These are phyloP conservation scores for Paguma larvata DNA, from an alignment of 2,797 vertebrate genomes.

Conservation along the genomic window DNA sequence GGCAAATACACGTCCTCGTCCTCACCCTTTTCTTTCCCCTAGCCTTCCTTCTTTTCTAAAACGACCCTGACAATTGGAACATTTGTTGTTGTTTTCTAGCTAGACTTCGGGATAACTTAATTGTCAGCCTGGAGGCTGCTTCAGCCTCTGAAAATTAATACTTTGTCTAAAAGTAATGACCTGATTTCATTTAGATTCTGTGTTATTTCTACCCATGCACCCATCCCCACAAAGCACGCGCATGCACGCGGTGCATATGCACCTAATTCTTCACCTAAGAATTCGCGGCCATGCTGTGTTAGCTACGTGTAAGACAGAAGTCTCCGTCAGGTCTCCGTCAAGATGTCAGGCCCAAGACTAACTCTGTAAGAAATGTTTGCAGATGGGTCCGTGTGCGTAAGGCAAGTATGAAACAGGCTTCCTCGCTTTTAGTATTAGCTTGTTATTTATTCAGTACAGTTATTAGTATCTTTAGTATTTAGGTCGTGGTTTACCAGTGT, in stretches of 20 bases:
- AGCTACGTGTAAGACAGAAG: not conserved
- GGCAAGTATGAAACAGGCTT: not conserved
- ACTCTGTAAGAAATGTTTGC: not conserved
- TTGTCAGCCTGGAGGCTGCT: conserved; percentile 3
- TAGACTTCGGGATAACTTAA: conserved; percentile 26
- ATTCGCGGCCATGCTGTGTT: not conserved
- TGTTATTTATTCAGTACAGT: not conserved
- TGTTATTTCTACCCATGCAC: not conserved
- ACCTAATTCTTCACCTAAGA: not conserved
- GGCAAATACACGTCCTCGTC: not conserved
- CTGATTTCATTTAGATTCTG: conserved; percentile 60
- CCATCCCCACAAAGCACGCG: not conserved
- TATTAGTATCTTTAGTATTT: not conserved
- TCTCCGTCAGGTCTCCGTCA: not conserved
- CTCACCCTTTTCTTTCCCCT: not conserved
- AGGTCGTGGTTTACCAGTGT: not conserved
- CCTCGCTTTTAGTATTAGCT: not conserved
- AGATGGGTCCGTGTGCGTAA: not conserved
- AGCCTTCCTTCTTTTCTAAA: not conserved
- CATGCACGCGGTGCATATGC: too few species aligned
- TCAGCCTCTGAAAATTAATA: conserved; percentile 45
- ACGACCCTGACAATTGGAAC: not conserved
- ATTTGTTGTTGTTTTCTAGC: conserved; percentile 33
- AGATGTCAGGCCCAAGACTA: not conserved
- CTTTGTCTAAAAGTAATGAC: conserved; percentile 41